A percentile compares a stretch with the other conserved stretches of the same genome.
Evolutionary conservation across 2,888 invertebrate species (phyloP).

Genomic region (Machimus rusticus): DNA sequence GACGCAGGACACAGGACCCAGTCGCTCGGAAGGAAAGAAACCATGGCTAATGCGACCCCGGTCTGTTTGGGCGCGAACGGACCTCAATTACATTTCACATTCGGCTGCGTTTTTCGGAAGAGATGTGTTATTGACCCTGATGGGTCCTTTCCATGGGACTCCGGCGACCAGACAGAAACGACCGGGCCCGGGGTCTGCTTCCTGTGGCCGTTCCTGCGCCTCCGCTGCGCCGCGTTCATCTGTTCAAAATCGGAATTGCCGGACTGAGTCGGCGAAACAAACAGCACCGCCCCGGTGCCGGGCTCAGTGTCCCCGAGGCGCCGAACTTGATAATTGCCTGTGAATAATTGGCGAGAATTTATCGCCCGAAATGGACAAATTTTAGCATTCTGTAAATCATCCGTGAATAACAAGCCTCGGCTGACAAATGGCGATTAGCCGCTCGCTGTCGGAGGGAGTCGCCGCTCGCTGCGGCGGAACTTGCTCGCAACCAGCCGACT

Average conservation of each 20-base stretch:
- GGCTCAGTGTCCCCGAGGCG: neutral
- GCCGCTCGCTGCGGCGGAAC: neutral
- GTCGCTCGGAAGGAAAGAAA: conserved; percentile 14
- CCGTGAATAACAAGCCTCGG: conserved; percentile 1
- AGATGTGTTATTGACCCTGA: conserved; percentile 34
- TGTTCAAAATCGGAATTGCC: conserved; percentile 22
- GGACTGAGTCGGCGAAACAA: neutral
- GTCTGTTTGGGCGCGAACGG: neutral
- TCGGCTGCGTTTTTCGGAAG: conserved; percentile 12
- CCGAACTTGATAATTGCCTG: conserved; percentile 27
- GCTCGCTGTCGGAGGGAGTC: neutral
- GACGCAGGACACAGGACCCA: neutral
- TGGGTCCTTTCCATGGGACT: neutral
- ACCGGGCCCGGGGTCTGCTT: neutral
- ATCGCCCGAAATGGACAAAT: conserved; percentile 17
- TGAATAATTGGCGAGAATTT: conserved; percentile 31
- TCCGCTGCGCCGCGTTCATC: neutral
- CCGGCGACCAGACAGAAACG: neutral
- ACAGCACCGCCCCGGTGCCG: neutral
- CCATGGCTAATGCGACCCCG: conserved; percentile 1
- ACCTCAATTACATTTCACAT: conserved; percentile 36
- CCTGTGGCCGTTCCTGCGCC: neutral
- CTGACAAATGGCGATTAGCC: conserved; percentile 1
- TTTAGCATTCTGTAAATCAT: conserved; percentile 26
- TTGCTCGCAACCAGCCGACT: neutral